phyloP scores from a whole-genome alignment of 2,797 vertebrate species.

The Rhabdomys pumilio region DNA sequence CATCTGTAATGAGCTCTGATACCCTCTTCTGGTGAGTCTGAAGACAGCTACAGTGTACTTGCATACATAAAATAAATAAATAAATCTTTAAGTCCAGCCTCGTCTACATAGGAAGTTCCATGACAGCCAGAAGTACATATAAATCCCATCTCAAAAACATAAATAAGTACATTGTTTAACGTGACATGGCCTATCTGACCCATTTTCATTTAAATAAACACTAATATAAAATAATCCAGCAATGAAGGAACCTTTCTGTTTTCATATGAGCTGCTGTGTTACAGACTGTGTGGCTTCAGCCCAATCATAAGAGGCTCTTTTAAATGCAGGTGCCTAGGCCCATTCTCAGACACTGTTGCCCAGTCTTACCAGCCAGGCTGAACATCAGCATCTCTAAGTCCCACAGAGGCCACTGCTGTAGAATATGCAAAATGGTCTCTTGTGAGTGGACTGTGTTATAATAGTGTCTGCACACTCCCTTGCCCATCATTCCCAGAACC shows the following conservation, averaged over 20 bases:
- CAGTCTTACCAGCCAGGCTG: background rate
- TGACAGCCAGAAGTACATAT: background rate
- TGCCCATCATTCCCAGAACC: accelerated
- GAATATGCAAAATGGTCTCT: background rate
- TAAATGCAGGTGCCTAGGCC: background rate
- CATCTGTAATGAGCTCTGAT: too few relatives aligned
- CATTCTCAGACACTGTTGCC: background rate
- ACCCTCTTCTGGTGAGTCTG: too few relatives aligned
- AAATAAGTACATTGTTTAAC: background rate
- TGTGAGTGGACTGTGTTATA: accelerated
- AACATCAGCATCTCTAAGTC: background rate
- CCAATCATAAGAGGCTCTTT: background rate
- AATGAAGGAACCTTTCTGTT: constrained; percentile 18
- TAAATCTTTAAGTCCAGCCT: background rate
- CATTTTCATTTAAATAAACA: constrained; percentile 37
- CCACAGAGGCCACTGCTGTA: background rate
- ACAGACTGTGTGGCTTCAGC: background rate
- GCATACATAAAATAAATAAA: too few relatives aligned
- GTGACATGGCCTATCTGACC: background rate
- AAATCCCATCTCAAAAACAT: background rate
- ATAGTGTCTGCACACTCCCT: accelerated
- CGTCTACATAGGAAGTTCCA: background rate
- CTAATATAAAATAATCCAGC: background rate
- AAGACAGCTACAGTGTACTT: too few relatives aligned
- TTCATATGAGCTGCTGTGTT: background rate